A percentile compares a stretch with the other conserved stretches of the same genome.
Conservation (phyloP, 2,113 vertebrate genomes). For the Ia io region DNA sequence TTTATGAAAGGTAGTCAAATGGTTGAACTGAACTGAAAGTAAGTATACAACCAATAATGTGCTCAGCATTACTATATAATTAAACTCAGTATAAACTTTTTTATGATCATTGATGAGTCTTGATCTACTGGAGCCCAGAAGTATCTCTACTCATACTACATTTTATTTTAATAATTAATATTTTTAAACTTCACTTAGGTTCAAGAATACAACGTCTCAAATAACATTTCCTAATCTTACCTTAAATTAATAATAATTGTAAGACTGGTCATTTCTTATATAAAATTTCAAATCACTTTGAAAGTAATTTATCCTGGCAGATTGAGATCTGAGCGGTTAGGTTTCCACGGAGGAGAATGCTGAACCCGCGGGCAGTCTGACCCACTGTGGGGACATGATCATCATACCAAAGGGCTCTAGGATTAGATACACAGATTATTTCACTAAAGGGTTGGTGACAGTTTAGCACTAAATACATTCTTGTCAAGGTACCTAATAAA, state of each 20-base stretch:
- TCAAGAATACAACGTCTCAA: background rate
- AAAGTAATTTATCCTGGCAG: background rate
- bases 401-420: background rate
- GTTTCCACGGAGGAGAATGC: background rate
- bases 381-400: background rate
- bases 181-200: background rate
- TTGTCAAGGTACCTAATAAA: constrained; percentile 55
- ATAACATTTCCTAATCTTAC: background rate
- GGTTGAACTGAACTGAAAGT: background rate
- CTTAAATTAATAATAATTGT: background rate
- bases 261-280: background rate
- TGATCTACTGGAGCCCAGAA: background rate
- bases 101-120: background rate
- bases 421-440: background rate
- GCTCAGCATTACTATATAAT: background rate
- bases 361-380: background rate
- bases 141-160: background rate
- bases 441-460: constrained; percentile 28
- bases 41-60: background rate
- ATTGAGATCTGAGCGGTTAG: background rate
- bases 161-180: background rate
- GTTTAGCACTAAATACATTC: constrained; percentile 38
- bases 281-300: background rate
- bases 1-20: background rate
- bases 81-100: background rate